Evolutionary conservation across 2,888 invertebrate species (phyloP), one percentile per base, ranked within the genome.

Genomic region (Caenorhabditis zanzibari): DNA sequence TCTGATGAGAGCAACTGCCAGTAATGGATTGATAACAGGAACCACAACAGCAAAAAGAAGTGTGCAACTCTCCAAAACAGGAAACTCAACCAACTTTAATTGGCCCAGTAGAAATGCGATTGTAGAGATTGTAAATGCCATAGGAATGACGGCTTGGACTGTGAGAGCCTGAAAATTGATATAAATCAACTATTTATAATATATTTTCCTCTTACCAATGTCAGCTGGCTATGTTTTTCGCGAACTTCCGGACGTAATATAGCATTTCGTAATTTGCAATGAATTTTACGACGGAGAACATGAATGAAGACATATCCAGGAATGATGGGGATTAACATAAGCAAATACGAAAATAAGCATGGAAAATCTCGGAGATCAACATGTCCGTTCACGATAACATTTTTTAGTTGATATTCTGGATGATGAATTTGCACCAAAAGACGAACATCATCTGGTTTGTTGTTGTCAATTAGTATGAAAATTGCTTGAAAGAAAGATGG

Each of bases 181-280:
- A n/a, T n/a, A 9, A 38, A 19, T 12, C 22, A 32, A 14, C 58
- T n/a, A 9, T 14, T 7, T 44, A n/a, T n/a, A n/a, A n/a, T n/a
- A n/a, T n/a, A n/a, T 28, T 16, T 1, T 12, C 1, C 22, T 32
- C 76, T 59, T 28, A 76, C 76, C 14, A 68, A 59, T 47, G 76
- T 76, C 52, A 76, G 52, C 59, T 76, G 76, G 19, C 76, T 47
- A 68, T 76, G 76, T 16, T 68, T 76, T 28, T 76, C 76, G 24
- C 76, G 35, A 10, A 76, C 41, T 59, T 76, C 76, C 76, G 76
- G 76, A 9, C 76, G 59, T 9, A 76, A 7, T 35, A 68, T 69
- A 14, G 68, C 76, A 61, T 76, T 76, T 47, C 76, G 24, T 26
- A 76, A 52, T 12, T 76, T 76, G 49, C 9, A 22, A 16, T 59